Evolutionary conservation across 2,888 invertebrate genomes (phyloP), one percentile per base, ranked within the genome.

Genomic region (Ommatoiulus sabulosus): DNA sequence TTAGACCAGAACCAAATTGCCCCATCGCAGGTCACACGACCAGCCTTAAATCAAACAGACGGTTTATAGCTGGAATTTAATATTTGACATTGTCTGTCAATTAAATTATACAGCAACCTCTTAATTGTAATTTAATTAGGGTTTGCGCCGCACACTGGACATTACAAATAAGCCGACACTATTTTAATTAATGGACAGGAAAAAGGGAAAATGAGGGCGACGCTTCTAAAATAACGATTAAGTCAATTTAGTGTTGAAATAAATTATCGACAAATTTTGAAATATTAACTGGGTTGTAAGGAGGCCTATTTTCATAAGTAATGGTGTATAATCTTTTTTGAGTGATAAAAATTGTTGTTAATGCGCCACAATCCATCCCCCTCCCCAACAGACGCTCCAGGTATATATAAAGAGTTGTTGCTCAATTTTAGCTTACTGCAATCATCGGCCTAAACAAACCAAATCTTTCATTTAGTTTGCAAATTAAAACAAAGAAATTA

Each of bases 1-100:
- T 84, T 84, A 84, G 44, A 43, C n/a, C 84, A 43, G 44, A 44
- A 43, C 84, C 44, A 84, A 52, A 52, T 52, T 52, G 52, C 52
- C 17, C 52, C 10, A 52, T 52, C 17, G 52, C 52, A 52, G 52
- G 52, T 52, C 52, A 52, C 52, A 52, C 3, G 17, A 17, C 10
- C 52, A 17, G 52, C 52, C 52, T 52, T 52, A 52, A 52, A 52
- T 52, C 52, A 52, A 52, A 52, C 17, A 12, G 52, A 35, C 35
- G 35, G 12, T 52, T 52, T 52, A 52, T 52, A 52, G 15, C 52
- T 8, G 15, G 15, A 52, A 52, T 52, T 52, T 52, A 52, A 12
- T 52, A 15, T 52, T 12, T 12, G 52, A 52, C 52, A 52, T 52
- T 52, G 52, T 52, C 52, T 52, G 52, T 17, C 52, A 52, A 7